These are phyloP conservation scores for Byasa hedistus DNA, from an alignment of 2,888 invertebrate species.

Conservation along the genomic window DNA sequence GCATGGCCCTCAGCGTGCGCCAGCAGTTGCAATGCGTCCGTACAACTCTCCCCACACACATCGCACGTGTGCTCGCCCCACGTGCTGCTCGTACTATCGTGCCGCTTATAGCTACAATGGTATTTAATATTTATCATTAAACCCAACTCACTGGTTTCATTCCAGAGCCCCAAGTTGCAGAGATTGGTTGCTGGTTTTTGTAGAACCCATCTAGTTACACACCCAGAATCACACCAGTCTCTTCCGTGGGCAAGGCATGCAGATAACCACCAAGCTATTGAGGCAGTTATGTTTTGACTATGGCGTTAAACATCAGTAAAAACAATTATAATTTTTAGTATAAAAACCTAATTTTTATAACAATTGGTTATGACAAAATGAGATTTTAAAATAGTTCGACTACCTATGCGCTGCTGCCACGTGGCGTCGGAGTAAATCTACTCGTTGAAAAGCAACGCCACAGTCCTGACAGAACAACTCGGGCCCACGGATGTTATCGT, in stretches of 20 bases:
- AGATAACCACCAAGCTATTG: too few relatives aligned
- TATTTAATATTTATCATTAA: too few relatives aligned
- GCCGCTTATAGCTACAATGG: slow-evolving; percentile 62
- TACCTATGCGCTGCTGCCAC: slow-evolving; percentile 79
- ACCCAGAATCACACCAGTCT: too few relatives aligned
- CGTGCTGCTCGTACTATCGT: slow-evolving; percentile 60
- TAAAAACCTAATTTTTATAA: background rate
- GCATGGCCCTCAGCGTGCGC: slow-evolving; percentile 90
- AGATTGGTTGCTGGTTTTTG: too few relatives aligned
- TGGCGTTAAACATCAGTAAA: too few relatives aligned
- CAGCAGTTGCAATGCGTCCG: slow-evolving; percentile 86
- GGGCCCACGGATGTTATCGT: slow-evolving; percentile 62
- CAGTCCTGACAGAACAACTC: slow-evolving; percentile 85
- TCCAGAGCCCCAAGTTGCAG: too few relatives aligned
- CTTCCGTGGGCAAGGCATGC: too few relatives aligned
- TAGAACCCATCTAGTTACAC: too few relatives aligned
- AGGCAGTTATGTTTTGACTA: too few relatives aligned
- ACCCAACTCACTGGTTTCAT: too few relatives aligned
- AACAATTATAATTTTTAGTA: too few relatives aligned
- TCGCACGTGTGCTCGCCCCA: slow-evolving; percentile 85
- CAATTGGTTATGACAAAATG: background rate
- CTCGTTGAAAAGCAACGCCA: slow-evolving; percentile 88
- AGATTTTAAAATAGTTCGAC: too few relatives aligned
- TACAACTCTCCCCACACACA: slow-evolving; percentile 88
- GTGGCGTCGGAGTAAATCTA: slow-evolving; percentile 87